Evolutionary conservation across 2,888 invertebrate species (phyloP), one percentile per base, ranked within the genome.

Genomic region (Agrilus mali): DNA sequence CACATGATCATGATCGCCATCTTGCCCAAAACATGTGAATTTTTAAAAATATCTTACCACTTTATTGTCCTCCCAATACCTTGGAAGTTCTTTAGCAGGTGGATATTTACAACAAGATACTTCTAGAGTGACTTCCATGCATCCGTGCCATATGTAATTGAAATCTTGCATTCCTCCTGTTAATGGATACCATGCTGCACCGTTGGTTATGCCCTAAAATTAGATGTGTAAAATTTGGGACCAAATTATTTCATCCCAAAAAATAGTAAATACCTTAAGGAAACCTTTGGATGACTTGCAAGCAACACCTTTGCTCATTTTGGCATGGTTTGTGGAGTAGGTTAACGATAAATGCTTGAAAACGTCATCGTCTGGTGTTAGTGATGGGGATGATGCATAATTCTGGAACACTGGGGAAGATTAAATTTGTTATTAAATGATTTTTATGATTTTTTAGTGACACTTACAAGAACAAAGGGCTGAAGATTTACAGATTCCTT

Each of bases 91-190:
- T 46, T 78, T 75, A 0, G 84, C 80, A 0, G 80, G 80, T 3
- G 95, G 95, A 65, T 80, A 94, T 69, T 94, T 95, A 70, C 94
- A 95, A 66, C 95, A 95, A 0, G 90, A 88, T 43, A 95, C 78
- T 66, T 95, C 94, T 36, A 95, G 67, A 0, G 94, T 93, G n/a
- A 94, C 75, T 66, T 94, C 94, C 87, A 95, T 87, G 63, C 90
- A 90, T 12, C 93, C 93, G 58, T 84, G 86, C 82, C 84, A 84
- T 12, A 90, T 77, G 66, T 95, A 95, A 66, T 94, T 94, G 66
- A 86, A 95, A 63, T 95, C 95, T 67, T 89, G 88, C 88, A 89
- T 88, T 16, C 88, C 86, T 43, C 89, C 88, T 74, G 86, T 86
- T 6, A 92, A 70, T 0, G 88, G 86, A 65, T 92, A 93, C 92